Base-by-base conservation (phyloP, 2,797 vertebrate genomes). In the Holocentrus rufus region DNA sequence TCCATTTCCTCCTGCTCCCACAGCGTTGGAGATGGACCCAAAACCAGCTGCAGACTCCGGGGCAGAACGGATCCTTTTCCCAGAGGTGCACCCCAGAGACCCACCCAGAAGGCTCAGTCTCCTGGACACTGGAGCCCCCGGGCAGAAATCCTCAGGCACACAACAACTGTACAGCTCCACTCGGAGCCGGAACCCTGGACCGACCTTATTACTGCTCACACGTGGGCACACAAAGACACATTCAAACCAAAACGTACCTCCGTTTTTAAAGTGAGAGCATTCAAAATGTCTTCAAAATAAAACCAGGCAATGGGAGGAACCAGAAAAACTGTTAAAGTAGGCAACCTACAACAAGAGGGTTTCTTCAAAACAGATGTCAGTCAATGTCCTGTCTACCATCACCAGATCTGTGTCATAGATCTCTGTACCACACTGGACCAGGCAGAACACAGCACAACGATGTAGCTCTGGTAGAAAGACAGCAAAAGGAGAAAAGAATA, bases 321-420 rank as follows among this genome's bases (percentile, higher is more conserved):
- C 8, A 8, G 46, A 59, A 15, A 52, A 36, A 4, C 11, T 7
- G 8, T 6, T 0, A 31, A 8, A 50, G 31, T 2, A n/a, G 10
- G n/a, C 10, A 18, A 77, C 95, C 91, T 79, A 97, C 96, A 97
- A 96, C 73, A 96, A 86, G 36, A 95, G 34, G 0, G 83, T 82
- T 85, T 89, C 94, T 72, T 96, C 94, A 52, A 97, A 96, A 85
- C 95, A 96, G 89, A 97, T 94, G 86, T 97, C 96, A 0, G 96
- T 96, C 54, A 96, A 86, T 0, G 95, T 96, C 70, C 95, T 82
- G 90, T 97, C 95, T 50, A 96, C 96, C 81, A 96, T 92, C 84
- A 95, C 88, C 88, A 96, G 93, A 75, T 95, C 94, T 0, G 95
- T 96, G 84, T 96, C 95, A 0, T 92, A 82, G 79, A 97, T 95